phyloP scores from a whole-genome alignment of 2,113 vertebrate species.

The Gymnocephalus cernua region DNA sequence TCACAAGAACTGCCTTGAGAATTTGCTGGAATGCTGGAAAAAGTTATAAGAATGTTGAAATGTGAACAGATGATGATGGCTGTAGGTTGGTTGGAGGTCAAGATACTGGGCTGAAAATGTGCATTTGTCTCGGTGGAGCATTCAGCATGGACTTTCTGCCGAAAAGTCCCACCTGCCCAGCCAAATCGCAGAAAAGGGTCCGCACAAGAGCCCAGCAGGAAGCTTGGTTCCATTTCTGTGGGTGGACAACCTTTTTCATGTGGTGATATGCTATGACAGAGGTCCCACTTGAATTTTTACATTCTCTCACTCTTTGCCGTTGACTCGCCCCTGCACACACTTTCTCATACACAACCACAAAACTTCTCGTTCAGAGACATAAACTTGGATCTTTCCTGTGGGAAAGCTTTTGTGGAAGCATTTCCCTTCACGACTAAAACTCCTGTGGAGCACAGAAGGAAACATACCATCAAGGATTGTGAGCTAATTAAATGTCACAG shows the following conservation, averaged over 20 bases:
- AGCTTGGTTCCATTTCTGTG: constrained; percentile 63
- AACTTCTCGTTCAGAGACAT: constrained; percentile 62
- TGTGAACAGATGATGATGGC: constrained; percentile 57
- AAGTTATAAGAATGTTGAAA: constrained; percentile 57
- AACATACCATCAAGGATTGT: constrained; percentile 54
- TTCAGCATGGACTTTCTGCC: constrained; percentile 25
- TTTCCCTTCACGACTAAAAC: constrained; percentile 65
- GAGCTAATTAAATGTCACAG: constrained; percentile 77
- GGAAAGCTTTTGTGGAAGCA: constrained; percentile 71
- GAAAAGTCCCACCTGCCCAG: constrained; percentile 46
- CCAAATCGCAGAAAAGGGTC: constrained; percentile 48
- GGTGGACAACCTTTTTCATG: constrained; percentile 33
- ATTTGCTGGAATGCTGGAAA: constrained; percentile 69
- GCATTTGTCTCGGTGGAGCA: constrained; percentile 40
- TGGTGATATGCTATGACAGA: constrained; percentile 40
- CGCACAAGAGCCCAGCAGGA: constrained; percentile 31
- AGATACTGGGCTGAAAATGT: constrained; percentile 46
- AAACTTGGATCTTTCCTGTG: constrained; percentile 72
- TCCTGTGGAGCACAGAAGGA: constrained; percentile 63
- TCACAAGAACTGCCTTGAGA: constrained; percentile 64
- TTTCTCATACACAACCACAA: constrained; percentile 41
- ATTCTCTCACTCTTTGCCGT: neutral
- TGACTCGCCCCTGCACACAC: constrained; percentile 19
- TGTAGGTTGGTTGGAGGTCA: constrained; percentile 61
- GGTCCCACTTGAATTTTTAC: constrained; percentile 28